Evolutionary conservation across 2,888 invertebrate species (phyloP), one percentile per base, ranked within the genome.

Genomic region (Sabellastarte sp.): DNA sequence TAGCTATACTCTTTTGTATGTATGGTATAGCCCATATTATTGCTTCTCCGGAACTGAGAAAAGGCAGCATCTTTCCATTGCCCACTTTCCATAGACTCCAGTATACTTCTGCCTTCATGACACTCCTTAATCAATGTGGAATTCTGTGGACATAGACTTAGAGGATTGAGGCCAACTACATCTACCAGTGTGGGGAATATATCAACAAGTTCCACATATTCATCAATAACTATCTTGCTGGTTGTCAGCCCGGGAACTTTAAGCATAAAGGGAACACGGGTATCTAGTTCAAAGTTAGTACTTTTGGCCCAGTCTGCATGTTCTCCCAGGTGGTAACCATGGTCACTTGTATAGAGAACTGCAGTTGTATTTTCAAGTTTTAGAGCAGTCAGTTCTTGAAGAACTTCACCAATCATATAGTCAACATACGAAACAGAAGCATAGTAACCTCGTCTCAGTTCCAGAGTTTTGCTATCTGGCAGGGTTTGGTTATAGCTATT

Each of bases 241-340:
- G 68, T 26, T 0, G 73, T 74, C 31, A 68, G 24, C 31, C 73
- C 74, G 2, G 75, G 75, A 29, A 74, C 61, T 28, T 65, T 65
- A 5, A 76, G 31, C 73, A 76, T 72, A 69, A 74, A 69, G 3
- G 75, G 75, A 10, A 72, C 71, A 57, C 71, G 72, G 24, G 73
- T 70, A 15, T 72, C 73, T 5, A 74, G 64, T 57, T 76, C 75
- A 62, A 73, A 74, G 59, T 74, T 74, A 1, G 74, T 74, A 53
- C 71, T 69, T 56, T 76, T 76, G 53, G 66, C 67, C 73, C 75
- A 75, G 60, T 72, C 71, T 4, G 68, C 72, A 52, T 72, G 74
- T 66, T 75, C 75, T 5, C 75, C 75, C 53, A 53, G 28, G 4
- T 20, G 28, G 28, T n/a, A 53, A 53, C 53, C 53, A 26, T 53